Evolutionary conservation across 2,888 invertebrate genomes (phyloP), one percentile per base, ranked within the genome.

Genomic region (Rhagophthalmus giganteus): DNA sequence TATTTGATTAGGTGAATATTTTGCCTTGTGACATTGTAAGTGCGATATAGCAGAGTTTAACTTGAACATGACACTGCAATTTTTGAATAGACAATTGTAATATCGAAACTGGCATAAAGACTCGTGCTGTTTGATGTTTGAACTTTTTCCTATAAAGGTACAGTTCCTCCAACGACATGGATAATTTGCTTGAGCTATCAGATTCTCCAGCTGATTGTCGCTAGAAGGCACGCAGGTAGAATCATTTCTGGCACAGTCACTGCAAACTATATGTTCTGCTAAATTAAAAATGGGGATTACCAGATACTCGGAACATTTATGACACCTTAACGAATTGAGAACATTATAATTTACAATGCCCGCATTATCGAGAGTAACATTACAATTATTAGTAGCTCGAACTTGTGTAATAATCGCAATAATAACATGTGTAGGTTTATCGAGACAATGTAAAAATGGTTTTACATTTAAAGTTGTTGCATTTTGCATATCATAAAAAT

Each of bases 81-180:
- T 32, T 1, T 37, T 37, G 8, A 39, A 47, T 13, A 47, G 38
- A 9, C 47, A 47, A 12, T 39, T 38, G 8, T 39, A 47, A 13
- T 38, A 26, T 2, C 47, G 39, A 10, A 33, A 27, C 8, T 4
- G 10, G 10, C 47, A 47, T 9, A 20, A 28, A 7, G 34, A 12
- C 16, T 47, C 39, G 34, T 47, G 47, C 3, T 8, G 0, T 33
- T 34, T 47, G 12, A 33, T 24, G 5, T 32, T 14, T 7, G 31
- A 33, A 16, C 39, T 39, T 12, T 28, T 47, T 2, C 25, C 27
- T 1, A 31, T 6, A 3, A 26, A 15, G 3, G 11, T 33, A 9
- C 47, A 47, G 2, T 32, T 33, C n/a, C 47, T 38, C 47, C 47
- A 47, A 5, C 47, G 32, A 16, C 47, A 47, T 6, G 47, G 39